Conservation (phyloP, 2,113 vertebrate genomes). For the Centropus bengalensis region DNA sequence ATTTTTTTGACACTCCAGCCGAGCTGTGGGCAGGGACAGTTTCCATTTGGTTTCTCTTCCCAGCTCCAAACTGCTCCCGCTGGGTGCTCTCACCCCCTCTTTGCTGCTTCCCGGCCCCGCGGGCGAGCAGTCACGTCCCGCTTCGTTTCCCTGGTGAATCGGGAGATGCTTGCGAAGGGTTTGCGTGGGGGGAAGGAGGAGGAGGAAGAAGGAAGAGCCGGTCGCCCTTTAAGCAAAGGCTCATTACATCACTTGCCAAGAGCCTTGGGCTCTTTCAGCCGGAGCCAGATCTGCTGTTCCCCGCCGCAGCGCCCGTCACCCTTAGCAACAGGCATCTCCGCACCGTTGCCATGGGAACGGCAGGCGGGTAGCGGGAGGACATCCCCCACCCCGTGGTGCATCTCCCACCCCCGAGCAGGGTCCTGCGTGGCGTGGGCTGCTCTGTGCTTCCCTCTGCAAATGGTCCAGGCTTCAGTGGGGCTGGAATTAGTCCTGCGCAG, state of each 20-base stretch:
- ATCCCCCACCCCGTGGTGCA: neutral
- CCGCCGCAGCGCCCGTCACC: slow-evolving; percentile 15
- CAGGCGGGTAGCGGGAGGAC: neutral
- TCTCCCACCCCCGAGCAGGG: neutral
- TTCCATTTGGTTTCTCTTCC: neutral
- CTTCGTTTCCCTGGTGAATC: neutral
- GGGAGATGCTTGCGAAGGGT: neutral
- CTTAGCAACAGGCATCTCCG: slow-evolving; percentile 56
- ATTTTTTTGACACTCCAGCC: neutral
- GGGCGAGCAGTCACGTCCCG: neutral
- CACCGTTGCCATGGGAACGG: slow-evolving; percentile 11
- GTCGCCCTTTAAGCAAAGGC: neutral
- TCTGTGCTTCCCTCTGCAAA: rapidly evolving
- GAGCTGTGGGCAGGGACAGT: neutral
- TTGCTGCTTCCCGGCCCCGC: neutral
- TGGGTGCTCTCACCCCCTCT: neutral
- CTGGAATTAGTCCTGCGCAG: neutral
- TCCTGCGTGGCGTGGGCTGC: neutral
- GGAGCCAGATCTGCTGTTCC: neutral
- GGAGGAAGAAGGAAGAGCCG: neutral
- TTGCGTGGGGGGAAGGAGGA: neutral
- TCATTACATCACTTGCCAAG: neutral
- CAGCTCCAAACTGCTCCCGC: neutral
- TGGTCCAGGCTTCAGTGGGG: rapidly evolving
- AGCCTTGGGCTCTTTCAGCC: slow-evolving; percentile 22